Percentiles rank a stretch among this genome's conserved stretches.
Evolutionary conservation across 2,113 vertebrate genomes (phyloP).

Genomic region (Azemiops feae): DNA sequence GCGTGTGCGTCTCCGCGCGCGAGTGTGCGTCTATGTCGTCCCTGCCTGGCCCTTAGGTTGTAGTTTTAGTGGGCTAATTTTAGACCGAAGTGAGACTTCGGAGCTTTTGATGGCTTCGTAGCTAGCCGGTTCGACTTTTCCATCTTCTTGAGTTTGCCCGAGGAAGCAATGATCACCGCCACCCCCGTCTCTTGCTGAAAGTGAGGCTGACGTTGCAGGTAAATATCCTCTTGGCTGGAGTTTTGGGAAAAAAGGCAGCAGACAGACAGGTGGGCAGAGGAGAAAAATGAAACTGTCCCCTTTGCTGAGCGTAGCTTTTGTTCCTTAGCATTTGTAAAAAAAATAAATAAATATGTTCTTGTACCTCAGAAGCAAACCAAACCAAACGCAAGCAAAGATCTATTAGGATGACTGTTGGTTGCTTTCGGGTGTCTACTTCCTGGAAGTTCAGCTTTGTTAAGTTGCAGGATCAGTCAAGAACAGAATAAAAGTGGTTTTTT

Average conservation of each 20-base stretch:
- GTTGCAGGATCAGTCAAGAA: slow-evolving; percentile 50
- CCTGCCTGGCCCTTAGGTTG: neutral
- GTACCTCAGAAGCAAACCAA: neutral
- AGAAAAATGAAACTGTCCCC: neutral
- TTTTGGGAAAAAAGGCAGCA: slow-evolving; percentile 14
- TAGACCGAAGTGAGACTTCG: neutral
- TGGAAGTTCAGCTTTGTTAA: slow-evolving; percentile 48
- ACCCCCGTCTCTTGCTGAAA: neutral
- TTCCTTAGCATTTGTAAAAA: no score
- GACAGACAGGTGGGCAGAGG: neutral
- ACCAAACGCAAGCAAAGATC: neutral
- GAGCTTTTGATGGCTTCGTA: neutral
- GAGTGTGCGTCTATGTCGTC: neutral
- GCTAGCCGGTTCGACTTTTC: neutral
- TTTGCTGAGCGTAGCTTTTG: slow-evolving; percentile 3
- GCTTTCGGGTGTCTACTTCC: neutral
- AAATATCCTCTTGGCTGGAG: slow-evolving; percentile 33
- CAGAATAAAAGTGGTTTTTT: neutral
- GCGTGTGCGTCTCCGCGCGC: neutral
- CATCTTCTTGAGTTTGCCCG: neutral
- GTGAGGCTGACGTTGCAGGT: slow-evolving; percentile 29
- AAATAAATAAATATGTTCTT: neutral
- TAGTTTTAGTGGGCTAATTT: neutral
- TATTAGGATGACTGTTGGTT: neutral
- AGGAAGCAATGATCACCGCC: neutral